Evolutionary conservation across 2,113 vertebrate genomes (phyloP), one percentile per base, ranked within the genome.

Genomic region (Oreochromis tanganicae): DNA sequence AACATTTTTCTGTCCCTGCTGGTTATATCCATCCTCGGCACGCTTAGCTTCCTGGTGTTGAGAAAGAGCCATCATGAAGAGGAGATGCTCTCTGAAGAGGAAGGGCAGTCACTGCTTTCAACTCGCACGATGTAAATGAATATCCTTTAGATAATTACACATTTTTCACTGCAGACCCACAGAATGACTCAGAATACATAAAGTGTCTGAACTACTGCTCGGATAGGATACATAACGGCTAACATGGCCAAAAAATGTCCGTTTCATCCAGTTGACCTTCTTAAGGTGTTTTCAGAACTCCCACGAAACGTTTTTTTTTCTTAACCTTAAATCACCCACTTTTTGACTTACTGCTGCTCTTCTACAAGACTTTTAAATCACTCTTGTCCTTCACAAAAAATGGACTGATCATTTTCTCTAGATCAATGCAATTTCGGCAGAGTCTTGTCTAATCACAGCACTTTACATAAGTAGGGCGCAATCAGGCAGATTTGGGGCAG

Each of bases 21-120:
- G 43, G 97, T 98, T 84, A 96, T 97, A 89, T 99, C 98, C 82
- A 90, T 97, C 9, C 95, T 98, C 85, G 99, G 99, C 66, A 98
- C 98, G 1, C 96, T 99, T 86, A 96, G 98, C 80, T 99, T 99
- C 94, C 97, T 99, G 91, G 96, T 97, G 89, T 92, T 99, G 95
- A 97, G 97, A 85, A 97, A 96, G 80, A 90, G 83, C 9, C 86
- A 24, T 21, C 81, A 52, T 6, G 87, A 93, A 4, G 96, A 96
- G 38, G 96, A 96, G 43, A 78, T 95, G 87, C 92, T 96, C 38
- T 94, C 95, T n/a, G 97, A 97, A 68, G 97, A 97, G 43, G 97
- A 97, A 83, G 95, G 94, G n/a, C 95, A 91, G 86, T 86, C 94
- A 10, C 89, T 97, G 83, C 93, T 97, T 83, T 95, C 96, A 0